Base-by-base conservation (phyloP, 2,797 vertebrate species). In the Alosa sapidissima region DNA sequence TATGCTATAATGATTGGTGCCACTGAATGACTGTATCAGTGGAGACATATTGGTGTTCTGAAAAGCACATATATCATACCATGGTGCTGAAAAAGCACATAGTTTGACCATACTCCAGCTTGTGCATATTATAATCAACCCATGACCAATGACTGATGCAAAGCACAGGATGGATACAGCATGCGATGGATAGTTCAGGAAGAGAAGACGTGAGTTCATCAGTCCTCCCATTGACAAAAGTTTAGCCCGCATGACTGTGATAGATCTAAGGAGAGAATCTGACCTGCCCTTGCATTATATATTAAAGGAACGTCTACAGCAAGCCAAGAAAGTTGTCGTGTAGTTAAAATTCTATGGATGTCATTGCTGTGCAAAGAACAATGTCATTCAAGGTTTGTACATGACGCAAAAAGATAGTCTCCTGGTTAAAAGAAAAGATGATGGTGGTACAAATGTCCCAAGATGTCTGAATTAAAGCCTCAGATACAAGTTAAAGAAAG, bases 81-180 rank as follows among this genome's bases (percentile, higher is more conserved):
- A 10, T 41, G 33, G 13, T 72, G 65, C 28, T 72, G 65, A 72
- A 33, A 72, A 36, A 72, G 28, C 65, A 72, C 65, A 65, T 7
- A 36, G 21, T 47, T 78, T 5, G 41, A 45, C 13, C 7, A 47
- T 10, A 41, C 41, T 78, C 41, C 72, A 78, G 7, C 41, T 9
- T 45, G 72, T 21, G 72, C 19, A 78, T 45, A 78, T 47, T 16
- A 78, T 47, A 78, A 78, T 47, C 72, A 47, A 45, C 1, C 11
- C 72, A 78, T 78, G 16, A 45, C 36, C 72, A 47, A 78, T 47
- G 72, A 78, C 14, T 78, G 72, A 45, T 78, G 72, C 16, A 10
- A 78, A 45, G 41, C 28, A 4, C 72, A 78, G 72, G 52, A 81
- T 19, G 48, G 55, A 33, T 60, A 55, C 11, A 78, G 7, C 72